Conservation (phyloP, 2,113 vertebrate genomes). For the rat (Rattus norvegicus) region GRCr8 NC_086022.1:62976001-62976500, state of each 20-base stretch:
- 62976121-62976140: background rate
- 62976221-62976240: conserved; percentile 2
- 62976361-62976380: background rate
- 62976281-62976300: background rate
- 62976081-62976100: background rate
- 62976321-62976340: background rate
- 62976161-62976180: background rate
- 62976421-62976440: background rate
- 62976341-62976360: background rate
- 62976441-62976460: background rate
- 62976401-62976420: background rate
- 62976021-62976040: background rate
- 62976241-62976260: background rate
- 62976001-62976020: background rate
- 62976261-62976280: background rate
- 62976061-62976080: background rate
- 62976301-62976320: background rate
- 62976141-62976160: background rate
- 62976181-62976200: background rate
- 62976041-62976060: background rate
- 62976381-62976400: background rate
- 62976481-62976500: background rate
- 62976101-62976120: background rate
- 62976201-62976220: background rate
- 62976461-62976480: background rate